phyloP scores from a whole-genome alignment of 2,888 invertebrate genomes.

The Ischnura elegans region DNA sequence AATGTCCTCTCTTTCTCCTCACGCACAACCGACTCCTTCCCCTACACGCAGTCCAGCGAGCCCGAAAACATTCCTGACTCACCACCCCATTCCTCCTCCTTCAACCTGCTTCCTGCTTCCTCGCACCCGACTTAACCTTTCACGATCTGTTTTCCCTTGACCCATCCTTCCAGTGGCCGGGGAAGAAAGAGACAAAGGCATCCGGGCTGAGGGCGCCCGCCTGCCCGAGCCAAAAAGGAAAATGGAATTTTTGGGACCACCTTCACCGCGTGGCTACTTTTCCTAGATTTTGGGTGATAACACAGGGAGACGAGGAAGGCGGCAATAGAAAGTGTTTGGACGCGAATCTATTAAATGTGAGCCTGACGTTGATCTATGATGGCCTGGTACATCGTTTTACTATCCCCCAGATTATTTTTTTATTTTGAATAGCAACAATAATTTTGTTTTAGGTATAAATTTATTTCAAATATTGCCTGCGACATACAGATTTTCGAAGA shows the following conservation, averaged over 20 bases:
- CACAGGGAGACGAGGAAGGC: neutral
- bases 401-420: too few species aligned
- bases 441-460: too few species aligned
- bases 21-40: neutral
- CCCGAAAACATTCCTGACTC: neutral
- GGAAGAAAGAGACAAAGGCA: neutral
- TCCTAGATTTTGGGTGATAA: neutral
- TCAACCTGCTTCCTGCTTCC: neutral
- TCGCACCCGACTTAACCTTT: neutral
- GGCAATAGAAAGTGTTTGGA: neutral
- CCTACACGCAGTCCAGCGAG: neutral
- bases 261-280: neutral
- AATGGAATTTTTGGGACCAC: neutral
- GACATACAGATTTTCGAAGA: too few species aligned
- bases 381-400: too few species aligned
- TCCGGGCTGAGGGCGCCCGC: too few species aligned
- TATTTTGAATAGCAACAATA: too few species aligned
- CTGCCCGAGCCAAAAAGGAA: neutral
- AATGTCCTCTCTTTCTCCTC: neutral
- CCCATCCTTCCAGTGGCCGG: neutral
- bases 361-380: too few species aligned
- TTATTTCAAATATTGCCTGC: too few species aligned
- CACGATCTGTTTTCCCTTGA: constrained; percentile 14
- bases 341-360: neutral
- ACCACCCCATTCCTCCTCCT: neutral